These are phyloP conservation scores for Cherax quadricarinatus DNA, from an alignment of 1,140 invertebrate genomes.

Conservation along the genomic window DNA sequence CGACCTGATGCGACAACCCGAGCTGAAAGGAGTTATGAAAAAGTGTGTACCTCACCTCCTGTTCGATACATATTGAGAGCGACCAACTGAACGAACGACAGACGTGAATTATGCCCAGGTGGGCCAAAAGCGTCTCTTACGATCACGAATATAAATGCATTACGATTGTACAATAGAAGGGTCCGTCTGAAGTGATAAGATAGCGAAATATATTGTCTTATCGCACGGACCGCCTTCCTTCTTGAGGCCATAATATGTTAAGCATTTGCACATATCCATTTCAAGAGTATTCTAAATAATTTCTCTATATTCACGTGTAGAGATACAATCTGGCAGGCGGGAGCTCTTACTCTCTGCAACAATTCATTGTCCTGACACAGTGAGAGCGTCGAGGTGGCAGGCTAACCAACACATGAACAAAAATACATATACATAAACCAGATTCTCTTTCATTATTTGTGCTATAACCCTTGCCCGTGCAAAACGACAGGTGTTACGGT, in stretches of 20 bases:
- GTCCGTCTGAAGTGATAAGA: background rate
- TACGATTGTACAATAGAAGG: background rate
- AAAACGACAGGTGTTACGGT: background rate
- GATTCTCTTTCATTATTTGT: background rate
- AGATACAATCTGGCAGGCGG: background rate
- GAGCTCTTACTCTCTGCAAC: background rate
- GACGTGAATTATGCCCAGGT: slow-evolving; percentile 4
- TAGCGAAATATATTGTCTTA: slow-evolving; percentile 1
- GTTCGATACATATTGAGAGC: background rate
- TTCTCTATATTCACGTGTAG: background rate
- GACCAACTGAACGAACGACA: background rate
- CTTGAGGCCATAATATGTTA: background rate
- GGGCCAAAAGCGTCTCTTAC: background rate
- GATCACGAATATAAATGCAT: background rate
- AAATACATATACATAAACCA: background rate
- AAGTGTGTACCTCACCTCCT: background rate
- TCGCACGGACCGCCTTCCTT: background rate
- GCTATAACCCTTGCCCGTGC: background rate
- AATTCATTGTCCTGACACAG: background rate
- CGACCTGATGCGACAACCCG: slow-evolving; percentile 5
- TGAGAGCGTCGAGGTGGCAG: background rate
- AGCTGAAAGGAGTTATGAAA: background rate
- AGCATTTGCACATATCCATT: background rate
- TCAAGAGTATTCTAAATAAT: background rate
- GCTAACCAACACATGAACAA: too few species aligned